Percentiles rank a stretch among this genome's conserved stretches.
Evolutionary conservation across 2,888 invertebrate genomes (phyloP).

Genomic region (Parelbella ahira): DNA sequence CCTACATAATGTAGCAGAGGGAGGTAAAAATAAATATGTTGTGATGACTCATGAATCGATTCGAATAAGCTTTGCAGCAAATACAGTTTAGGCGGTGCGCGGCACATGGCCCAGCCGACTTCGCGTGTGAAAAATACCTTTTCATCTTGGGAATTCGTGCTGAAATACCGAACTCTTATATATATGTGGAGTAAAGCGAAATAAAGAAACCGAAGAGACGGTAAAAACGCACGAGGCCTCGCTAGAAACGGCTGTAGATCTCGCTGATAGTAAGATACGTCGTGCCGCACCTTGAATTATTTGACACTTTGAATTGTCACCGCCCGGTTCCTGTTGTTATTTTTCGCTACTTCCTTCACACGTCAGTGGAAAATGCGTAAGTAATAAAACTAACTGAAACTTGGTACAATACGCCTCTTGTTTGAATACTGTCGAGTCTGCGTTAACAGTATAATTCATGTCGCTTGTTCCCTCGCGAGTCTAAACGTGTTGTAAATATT

Average conservation of each 20-base stretch:
- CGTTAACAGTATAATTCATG: slow-evolving; percentile 52
- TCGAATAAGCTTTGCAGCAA: slow-evolving; percentile 48
- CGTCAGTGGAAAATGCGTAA: slow-evolving; percentile 47
- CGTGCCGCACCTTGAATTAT: slow-evolving; percentile 69
- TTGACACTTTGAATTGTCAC: slow-evolving; percentile 72
- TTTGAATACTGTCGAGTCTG: slow-evolving; percentile 42
- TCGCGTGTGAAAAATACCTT: slow-evolving; percentile 69
- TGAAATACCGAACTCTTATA: slow-evolving; percentile 71
- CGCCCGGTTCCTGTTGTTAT: slow-evolving; percentile 53
- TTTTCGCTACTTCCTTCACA: slow-evolving; percentile 46
- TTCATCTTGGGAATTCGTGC: slow-evolving; percentile 75
- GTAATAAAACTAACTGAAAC: slow-evolving; percentile 53
- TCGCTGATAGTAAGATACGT: slow-evolving; percentile 73
- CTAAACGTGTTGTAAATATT: slow-evolving; percentile 33
- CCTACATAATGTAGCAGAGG: not conserved
- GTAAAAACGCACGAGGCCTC: slow-evolving; percentile 54
- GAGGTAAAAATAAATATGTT: slow-evolving; percentile 32
- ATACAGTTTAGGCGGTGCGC: slow-evolving; percentile 46
- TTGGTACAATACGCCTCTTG: slow-evolving; percentile 44
- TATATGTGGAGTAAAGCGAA: slow-evolving; percentile 70
- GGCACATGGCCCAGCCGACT: slow-evolving; percentile 41
- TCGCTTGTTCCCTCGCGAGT: slow-evolving; percentile 28
- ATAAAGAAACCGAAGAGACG: slow-evolving; percentile 72
- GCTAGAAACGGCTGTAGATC: slow-evolving; percentile 61
- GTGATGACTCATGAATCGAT: slow-evolving; percentile 46